Evolutionary conservation across 2,113 vertebrate genomes (phyloP), one percentile per base, ranked within the genome.

Genomic region (Pachycephala philippinensis): DNA sequence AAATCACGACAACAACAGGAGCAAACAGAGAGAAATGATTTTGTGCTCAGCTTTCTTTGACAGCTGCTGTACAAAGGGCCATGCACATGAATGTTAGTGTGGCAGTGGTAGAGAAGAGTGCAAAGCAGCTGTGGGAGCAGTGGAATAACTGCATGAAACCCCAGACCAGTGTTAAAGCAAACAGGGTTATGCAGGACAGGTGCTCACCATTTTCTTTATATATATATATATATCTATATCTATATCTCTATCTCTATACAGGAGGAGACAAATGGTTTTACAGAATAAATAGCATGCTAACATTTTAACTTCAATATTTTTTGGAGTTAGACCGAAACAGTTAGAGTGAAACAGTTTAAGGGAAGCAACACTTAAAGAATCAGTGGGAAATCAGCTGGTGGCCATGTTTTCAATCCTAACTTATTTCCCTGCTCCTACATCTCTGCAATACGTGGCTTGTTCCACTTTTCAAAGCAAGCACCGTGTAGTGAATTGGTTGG

Each of bases 21-120:
- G 98, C 97, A 97, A 98, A 98, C 97, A 98, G 96, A 98, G 85
- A 98, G 91, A 98, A 92, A 96, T 98, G 96, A 98, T 97, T 98
- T 96, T 75, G 96, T 97, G 96, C 95, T 95, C 94, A 61, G 93
- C 96, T 69, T 89, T 86, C 57, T 74, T 70, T 23, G 77, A 3
- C 75, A 93, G 92, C 94, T 84, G 85, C 79, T 70, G 78, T 95
- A 93, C 89, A 89, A 95, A 91, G 88, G 87, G 92, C 93, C 91
- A 44, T 93, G 92, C 92, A 76, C 61, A 3, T 37, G 83, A 42
- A 44, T 4, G 39, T 14, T 78, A 71, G 57, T 6, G 85, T 68
- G 78, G 47, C 57, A 45, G 94, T 26, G 57, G 42, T 56, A 28
- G 57, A 53, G 13, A 72, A 88, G 3, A 87, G 87, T 60, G 85